Conservation (phyloP, 2,888 invertebrate species). For the Cephus rjabovi region DNA sequence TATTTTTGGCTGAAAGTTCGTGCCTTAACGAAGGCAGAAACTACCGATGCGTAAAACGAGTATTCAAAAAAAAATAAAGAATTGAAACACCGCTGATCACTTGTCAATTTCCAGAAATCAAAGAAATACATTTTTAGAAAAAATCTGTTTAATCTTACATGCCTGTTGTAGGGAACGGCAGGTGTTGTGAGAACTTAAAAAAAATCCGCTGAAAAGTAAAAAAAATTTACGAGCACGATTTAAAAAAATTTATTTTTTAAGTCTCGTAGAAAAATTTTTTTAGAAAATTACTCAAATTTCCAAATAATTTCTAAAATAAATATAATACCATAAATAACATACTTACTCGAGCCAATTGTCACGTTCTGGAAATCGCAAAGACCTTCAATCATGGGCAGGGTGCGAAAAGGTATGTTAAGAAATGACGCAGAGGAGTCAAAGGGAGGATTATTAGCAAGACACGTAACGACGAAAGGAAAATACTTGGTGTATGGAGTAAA, state of each 20-base stretch:
- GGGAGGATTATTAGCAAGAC: neutral
- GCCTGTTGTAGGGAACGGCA: neutral
- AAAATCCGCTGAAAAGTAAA: too few species aligned
- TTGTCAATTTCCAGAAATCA: too few species aligned
- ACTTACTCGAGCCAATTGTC: neutral
- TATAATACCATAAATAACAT: too few species aligned
- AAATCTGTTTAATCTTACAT: neutral
- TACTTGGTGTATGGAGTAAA: neutral
- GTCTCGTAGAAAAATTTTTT: too few species aligned
- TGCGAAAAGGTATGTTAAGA: neutral
- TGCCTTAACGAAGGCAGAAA: neutral
- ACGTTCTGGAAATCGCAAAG: neutral
- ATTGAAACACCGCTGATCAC: neutral
- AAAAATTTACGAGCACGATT: too few species aligned
- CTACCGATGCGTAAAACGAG: neutral
- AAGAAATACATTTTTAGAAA: neutral
- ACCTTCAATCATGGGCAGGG: neutral
- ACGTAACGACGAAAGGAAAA: neutral
- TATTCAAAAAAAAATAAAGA: neutral
- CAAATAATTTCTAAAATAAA: neutral
- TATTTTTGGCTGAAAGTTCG: neutral
- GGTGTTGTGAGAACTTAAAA: too few species aligned
- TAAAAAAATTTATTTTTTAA: too few species aligned
- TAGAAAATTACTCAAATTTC: too few species aligned
- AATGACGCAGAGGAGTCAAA: too few species aligned